A percentile compares a stretch with the other conserved stretches of the same genome.
phyloP scores from a whole-genome alignment of 2,113 vertebrate species.

The Bungarus multicinctus region DNA sequence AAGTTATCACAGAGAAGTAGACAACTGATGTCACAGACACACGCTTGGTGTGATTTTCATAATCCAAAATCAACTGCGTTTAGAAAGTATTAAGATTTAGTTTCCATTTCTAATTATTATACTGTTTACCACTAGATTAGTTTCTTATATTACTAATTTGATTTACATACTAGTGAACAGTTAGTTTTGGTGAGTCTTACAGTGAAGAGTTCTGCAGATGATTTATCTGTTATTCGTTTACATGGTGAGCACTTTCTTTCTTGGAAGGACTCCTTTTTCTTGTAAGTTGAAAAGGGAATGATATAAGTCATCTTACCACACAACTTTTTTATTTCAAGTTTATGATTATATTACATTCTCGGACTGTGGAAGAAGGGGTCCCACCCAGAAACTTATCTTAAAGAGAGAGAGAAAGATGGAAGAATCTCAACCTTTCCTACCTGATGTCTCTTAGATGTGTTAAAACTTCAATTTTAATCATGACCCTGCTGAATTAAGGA shows the following conservation, averaged over 20 bases:
- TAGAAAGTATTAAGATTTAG: not conserved
- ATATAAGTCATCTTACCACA: slow-evolving; percentile 6
- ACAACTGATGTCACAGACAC: too few relatives aligned
- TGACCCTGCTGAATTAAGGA: not conserved
- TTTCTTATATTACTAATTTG: not conserved
- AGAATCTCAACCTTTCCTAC: not conserved
- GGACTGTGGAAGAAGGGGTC: not conserved
- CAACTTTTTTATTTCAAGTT: not conserved
- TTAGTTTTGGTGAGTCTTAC: not conserved
- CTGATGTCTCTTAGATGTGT: not conserved
- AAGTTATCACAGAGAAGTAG: not conserved
- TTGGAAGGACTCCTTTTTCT: slow-evolving; percentile 12
- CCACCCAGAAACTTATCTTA: not conserved
- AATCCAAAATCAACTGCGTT: not conserved
- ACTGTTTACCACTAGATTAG: not conserved
- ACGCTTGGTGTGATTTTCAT: not conserved
- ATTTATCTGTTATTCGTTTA: not conserved
- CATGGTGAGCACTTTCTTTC: not conserved
- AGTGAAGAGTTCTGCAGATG: not conserved
- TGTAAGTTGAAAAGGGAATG: not conserved
- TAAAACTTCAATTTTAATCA: not conserved
- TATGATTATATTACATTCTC: not conserved
- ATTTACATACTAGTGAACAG: not conserved
- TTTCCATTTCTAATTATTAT: slow-evolving; percentile 1
- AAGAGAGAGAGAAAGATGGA: not conserved